Percentiles rank a stretch among this genome's conserved stretches.
Conservation (phyloP, 2,888 invertebrate genomes). For the Theretra japonica region DNA sequence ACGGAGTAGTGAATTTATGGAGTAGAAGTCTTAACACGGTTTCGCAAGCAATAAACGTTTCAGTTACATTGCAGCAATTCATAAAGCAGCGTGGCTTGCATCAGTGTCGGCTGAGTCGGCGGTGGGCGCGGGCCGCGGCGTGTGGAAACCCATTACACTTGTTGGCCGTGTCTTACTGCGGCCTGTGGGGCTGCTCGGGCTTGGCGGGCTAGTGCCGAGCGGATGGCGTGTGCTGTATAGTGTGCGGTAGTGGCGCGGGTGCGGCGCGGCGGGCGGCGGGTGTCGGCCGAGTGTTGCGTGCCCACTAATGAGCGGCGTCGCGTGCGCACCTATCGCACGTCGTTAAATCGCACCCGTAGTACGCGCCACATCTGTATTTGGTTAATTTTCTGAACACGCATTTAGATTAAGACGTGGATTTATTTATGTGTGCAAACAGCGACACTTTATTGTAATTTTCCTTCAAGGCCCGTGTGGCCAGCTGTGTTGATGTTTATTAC, state of each 20-base stretch:
- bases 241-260: not conserved
- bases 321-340: slow-evolving; percentile 72
- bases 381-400: slow-evolving; percentile 28
- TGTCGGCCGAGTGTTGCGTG: slow-evolving; percentile 29
- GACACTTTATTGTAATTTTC: slow-evolving; percentile 17
- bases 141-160: slow-evolving; percentile 50
- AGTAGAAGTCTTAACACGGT: slow-evolving; percentile 46
- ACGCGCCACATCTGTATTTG: slow-evolving; percentile 47
- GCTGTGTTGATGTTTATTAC: not conserved
- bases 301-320: slow-evolving; percentile 48
- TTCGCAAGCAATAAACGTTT: slow-evolving; percentile 50
- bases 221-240: not conserved
- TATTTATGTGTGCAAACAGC: slow-evolving; percentile 16
- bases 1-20: slow-evolving; percentile 42
- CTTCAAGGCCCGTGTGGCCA: not conserved
- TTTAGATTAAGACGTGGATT: slow-evolving; percentile 33
- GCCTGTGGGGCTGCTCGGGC: slow-evolving; percentile 37
- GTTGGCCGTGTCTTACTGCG: slow-evolving; percentile 65
- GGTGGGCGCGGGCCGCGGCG: not conserved
- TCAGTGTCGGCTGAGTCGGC: slow-evolving; percentile 30
- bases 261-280: not conserved
- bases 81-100: slow-evolving; percentile 40
- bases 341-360: slow-evolving; percentile 72
- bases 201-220: not conserved
- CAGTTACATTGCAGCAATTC: slow-evolving; percentile 49